Base-by-base conservation (phyloP, 2,888 invertebrate genomes). In the Microctonus aethiopoides region DNA sequence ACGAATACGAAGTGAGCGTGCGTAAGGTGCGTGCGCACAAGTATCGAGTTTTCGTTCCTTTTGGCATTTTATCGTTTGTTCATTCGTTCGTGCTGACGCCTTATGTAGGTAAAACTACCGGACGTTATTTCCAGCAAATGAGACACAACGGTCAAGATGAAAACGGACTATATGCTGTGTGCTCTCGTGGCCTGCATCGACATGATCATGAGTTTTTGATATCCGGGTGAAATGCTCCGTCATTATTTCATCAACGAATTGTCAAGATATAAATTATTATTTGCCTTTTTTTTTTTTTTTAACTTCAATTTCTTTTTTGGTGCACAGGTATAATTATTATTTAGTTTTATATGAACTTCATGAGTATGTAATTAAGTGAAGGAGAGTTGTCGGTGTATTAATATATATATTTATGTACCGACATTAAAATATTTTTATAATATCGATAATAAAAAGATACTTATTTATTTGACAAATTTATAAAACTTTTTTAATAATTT, bases 181-280 rank as follows among this genome's bases (percentile, higher is more conserved):
- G 77, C 74, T 80, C 80, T 60, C 77, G 70, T 82, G 80, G 78
- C 80, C 81, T 80, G 80, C 78, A 84, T 81, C 79, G 74, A 71
- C 59, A 51, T 69, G 67, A 51, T 56, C 56, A 41, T 60, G 36
- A 41, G n/a, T 64, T 51, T 65, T 67, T 51, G 46, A 36, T 34
- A 52, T 51, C 52, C 39, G 59, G 39, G 52, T 69, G 54, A 69
- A 69, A 51, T 57, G 52, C 68, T 54, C 11, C 61, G 52, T 67
- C 60, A 60, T 65, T n/a, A 46, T n/a, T 26, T 46, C 39, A 66
- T 46, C 46, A 60, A 16, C 16, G 32, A 13, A 52, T 52, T 11
- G 52, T 64, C 20, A 22, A 64, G 2, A 64, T 52, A 52, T 20
- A 5, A 46, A 46, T 46, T n/a, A 20, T 20, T 46, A 46, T 46